Percentiles rank a stretch among this genome's conserved stretches.
These are phyloP conservation scores for Paramormyrops hopkinsi DNA, from an alignment of 2,797 vertebrate genomes.

Conservation along the genomic window DNA sequence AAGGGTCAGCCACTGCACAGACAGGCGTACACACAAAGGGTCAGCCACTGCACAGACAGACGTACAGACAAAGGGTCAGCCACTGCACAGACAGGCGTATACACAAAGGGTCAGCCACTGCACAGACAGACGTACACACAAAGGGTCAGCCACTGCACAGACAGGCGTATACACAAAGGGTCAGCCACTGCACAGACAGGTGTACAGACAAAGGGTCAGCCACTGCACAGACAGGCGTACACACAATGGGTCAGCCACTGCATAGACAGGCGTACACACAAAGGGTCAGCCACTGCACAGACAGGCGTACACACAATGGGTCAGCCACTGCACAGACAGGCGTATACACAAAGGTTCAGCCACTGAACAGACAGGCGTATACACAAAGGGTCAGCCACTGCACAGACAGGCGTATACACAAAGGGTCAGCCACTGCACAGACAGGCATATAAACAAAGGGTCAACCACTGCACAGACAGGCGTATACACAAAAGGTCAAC, in stretches of 20 bases:
- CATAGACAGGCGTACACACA: neutral
- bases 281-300: neutral
- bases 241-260: neutral
- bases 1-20: constrained; percentile 3
- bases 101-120: neutral
- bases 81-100: neutral
- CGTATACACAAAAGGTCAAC: neutral
- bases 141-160: neutral
- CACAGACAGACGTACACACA: neutral
- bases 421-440: neutral
- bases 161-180: neutral
- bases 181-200: neutral
- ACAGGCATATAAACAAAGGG: neutral
- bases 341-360: neutral
- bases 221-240: neutral
- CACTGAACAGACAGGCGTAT: constrained; percentile 32
- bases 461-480: neutral
- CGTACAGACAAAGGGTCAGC: neutral
- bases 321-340: neutral
- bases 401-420: neutral
- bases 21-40: constrained; percentile 29
- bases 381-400: neutral
- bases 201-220: neutral
- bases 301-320: neutral
- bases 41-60: neutral